Conservation (phyloP, 2,113 vertebrate genomes). For the Dipodomys stephensi region DNA sequence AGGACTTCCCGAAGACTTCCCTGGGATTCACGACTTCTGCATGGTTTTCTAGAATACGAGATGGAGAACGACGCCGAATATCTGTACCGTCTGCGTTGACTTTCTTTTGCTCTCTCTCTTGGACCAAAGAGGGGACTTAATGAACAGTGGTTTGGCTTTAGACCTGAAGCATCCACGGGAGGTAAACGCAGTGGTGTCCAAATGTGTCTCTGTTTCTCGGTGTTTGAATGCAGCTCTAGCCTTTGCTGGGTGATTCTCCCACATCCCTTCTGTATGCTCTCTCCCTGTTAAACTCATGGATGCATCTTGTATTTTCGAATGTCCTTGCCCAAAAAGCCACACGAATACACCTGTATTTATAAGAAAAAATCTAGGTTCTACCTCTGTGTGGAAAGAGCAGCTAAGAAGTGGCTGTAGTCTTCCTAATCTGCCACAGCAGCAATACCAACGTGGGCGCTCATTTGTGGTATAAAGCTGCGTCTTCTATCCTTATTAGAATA, state of each 20-base stretch:
- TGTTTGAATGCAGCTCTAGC: background rate
- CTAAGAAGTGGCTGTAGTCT: background rate
- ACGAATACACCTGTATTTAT: background rate
- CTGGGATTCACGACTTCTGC: background rate
- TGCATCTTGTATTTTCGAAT: background rate
- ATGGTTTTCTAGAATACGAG: background rate
- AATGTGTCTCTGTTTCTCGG: slow-evolving; percentile 48
- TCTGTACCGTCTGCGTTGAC: background rate
- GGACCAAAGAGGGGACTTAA: background rate
- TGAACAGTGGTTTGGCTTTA: background rate
- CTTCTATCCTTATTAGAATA: background rate
- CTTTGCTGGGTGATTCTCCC: background rate
- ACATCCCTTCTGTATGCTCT: background rate
- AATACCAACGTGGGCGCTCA: background rate
- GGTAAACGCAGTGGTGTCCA: background rate
- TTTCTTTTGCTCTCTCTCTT: background rate
- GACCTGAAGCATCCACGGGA: background rate
- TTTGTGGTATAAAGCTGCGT: background rate
- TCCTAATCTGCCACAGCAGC: background rate
- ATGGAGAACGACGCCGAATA: background rate
- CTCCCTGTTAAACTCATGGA: background rate
- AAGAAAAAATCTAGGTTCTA: background rate
- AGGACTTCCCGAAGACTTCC: slow-evolving; percentile 63
- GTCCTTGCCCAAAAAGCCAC: background rate
- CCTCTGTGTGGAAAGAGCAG: background rate